Percentiles rank a stretch among this genome's conserved stretches.
Evolutionary conservation across 2,888 invertebrate species (phyloP).

Genomic region (Allygus modestus): DNA sequence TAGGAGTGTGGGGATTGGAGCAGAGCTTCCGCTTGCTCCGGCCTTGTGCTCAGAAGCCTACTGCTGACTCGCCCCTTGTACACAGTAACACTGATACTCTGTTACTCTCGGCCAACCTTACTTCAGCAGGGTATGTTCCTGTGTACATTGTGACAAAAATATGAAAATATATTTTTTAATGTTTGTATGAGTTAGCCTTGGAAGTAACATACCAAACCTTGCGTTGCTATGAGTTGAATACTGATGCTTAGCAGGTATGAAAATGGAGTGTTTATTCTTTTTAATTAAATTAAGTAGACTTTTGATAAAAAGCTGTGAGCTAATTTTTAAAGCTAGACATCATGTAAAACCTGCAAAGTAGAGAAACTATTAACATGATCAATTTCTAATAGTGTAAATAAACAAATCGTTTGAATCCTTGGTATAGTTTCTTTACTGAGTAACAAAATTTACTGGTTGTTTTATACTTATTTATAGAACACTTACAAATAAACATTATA

Average conservation of each 20-base stretch:
- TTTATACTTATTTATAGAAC: too few relatives aligned
- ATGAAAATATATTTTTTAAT: not conserved
- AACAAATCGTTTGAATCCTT: too few relatives aligned
- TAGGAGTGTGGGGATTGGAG: not conserved
- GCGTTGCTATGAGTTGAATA: not conserved
- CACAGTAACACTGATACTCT: not conserved
- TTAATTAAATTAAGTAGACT: not conserved
- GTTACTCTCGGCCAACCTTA: not conserved
- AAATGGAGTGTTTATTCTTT: not conserved
- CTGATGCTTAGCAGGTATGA: not conserved
- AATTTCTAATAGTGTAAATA: too few relatives aligned
- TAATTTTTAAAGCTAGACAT: not conserved
- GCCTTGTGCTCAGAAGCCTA: not conserved
- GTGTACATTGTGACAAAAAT: not conserved
- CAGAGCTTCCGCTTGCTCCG: not conserved
- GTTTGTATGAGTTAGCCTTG: not conserved
- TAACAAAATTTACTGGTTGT: too few relatives aligned
- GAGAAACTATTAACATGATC: too few relatives aligned
- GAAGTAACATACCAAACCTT: not conserved
- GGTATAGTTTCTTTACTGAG: too few relatives aligned
- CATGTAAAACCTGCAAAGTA: not conserved
- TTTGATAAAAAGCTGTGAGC: not conserved
- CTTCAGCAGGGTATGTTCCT: not conserved
- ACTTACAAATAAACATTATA: too few relatives aligned
- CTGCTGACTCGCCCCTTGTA: not conserved